Conservation (phyloP, 2,113 vertebrate genomes). For the Chaenogobius annularis region DNA sequence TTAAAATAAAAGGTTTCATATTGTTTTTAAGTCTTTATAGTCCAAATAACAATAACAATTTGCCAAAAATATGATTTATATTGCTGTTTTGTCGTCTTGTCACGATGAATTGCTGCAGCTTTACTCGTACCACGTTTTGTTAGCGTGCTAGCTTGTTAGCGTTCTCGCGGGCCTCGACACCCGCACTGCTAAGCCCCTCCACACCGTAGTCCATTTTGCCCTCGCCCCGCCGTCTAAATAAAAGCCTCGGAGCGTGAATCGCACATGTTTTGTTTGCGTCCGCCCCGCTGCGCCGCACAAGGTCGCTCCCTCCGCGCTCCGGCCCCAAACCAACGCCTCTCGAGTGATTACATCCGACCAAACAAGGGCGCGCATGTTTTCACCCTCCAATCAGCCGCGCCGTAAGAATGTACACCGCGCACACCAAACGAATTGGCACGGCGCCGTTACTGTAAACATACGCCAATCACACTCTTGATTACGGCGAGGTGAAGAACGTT, state of each 20-base stretch:
- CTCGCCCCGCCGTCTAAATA: neutral
- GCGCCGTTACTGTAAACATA: conserved; percentile 23
- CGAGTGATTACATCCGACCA: conserved; percentile 19
- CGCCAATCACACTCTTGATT: conserved; percentile 46
- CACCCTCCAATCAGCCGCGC: conserved; percentile 13
- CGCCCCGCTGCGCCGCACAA: conserved; percentile 5
- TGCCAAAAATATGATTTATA: too few species aligned
- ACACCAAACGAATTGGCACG: conserved; percentile 7
- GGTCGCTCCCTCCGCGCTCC: neutral
- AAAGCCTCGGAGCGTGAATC: neutral
- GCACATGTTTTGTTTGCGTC: neutral
- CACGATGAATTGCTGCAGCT: too few species aligned
- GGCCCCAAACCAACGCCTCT: neutral
- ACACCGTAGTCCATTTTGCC: too few species aligned
- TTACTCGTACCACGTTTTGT: too few species aligned
- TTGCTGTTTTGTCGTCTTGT: too few species aligned
- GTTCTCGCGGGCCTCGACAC: neutral
- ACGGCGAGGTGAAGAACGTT: conserved; percentile 40
- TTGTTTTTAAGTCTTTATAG: too few species aligned
- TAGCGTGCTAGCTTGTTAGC: too few species aligned
- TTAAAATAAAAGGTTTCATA: too few species aligned
- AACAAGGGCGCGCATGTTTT: conserved; percentile 18
- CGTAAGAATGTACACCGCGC: neutral
- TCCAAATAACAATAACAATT: too few species aligned
- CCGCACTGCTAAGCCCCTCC: neutral